These are phyloP conservation scores for Megathymus violae DNA, from an alignment of 1,140 invertebrate genomes.

Conservation along the genomic window DNA sequence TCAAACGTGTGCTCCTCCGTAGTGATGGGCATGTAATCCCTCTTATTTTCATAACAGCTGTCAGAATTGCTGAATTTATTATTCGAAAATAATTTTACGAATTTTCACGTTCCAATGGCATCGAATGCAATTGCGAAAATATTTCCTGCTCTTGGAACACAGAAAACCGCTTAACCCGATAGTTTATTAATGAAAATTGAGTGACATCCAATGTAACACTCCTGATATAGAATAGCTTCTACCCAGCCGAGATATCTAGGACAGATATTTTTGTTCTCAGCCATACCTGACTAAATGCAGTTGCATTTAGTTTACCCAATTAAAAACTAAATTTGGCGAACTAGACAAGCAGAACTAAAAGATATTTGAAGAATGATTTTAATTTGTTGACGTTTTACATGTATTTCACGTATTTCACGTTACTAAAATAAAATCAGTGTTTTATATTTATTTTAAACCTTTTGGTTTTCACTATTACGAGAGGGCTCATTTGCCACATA, in stretches of 20 bases:
- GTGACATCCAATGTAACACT: slow-evolving; percentile 65
- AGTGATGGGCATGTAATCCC: too few species aligned
- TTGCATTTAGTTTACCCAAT: slow-evolving; percentile 13
- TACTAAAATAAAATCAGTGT: too few species aligned
- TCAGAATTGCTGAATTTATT: not conserved
- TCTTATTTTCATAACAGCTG: too few species aligned
- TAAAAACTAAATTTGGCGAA: not conserved
- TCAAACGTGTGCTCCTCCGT: too few species aligned
- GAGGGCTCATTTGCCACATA: too few species aligned
- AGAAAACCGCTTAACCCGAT: slow-evolving; percentile 78
- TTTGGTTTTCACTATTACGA: too few species aligned
- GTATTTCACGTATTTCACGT: too few species aligned
- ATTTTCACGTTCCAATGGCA: slow-evolving; percentile 24
- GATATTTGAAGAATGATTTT: too few species aligned
- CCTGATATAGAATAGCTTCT: slow-evolving; percentile 65
- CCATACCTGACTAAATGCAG: not conserved
- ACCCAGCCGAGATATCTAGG: slow-evolving; percentile 63
- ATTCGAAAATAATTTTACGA: slow-evolving; percentile 41
- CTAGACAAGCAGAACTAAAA: too few species aligned
- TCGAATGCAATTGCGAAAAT: slow-evolving; percentile 53
- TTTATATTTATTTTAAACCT: too few species aligned
- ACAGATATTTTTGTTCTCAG: slow-evolving; percentile 68
- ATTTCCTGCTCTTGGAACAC: slow-evolving; percentile 70
- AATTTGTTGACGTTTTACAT: too few species aligned
- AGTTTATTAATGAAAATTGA: slow-evolving; percentile 82